phyloP scores from a whole-genome alignment of 2,888 invertebrate genomes.

The Folsomia candida region DNA sequence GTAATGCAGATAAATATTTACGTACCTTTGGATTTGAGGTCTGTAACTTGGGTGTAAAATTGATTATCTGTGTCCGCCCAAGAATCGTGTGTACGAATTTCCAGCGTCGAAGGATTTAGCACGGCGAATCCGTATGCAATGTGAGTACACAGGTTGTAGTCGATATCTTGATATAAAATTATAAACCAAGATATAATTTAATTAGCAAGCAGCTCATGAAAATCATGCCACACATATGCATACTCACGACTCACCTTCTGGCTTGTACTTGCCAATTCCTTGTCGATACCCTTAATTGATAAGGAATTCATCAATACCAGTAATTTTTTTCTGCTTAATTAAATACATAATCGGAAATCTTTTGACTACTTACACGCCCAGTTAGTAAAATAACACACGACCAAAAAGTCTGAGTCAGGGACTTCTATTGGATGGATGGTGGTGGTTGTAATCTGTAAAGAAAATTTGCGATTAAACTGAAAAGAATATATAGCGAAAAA shows the following conservation, averaged over 20 bases:
- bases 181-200: no score
- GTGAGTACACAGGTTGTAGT: conserved; percentile 82
- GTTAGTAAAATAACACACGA: conserved; percentile 88
- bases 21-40: conserved; percentile 66
- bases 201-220: no score
- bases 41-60: conserved; percentile 82
- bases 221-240: no score
- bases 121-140: conserved; percentile 90
- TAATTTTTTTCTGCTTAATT: not conserved
- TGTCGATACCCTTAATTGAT: conserved; percentile 59
- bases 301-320: conserved; percentile 11
- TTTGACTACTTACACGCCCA: conserved; percentile 85
- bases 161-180: no score
- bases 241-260: no score
- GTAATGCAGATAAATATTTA: no score
- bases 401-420: conserved; percentile 62
- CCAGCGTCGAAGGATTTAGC: conserved; percentile 13
- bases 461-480: no score
- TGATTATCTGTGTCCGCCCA: conserved; percentile 89
- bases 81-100: conserved; percentile 21
- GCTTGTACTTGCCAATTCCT: conserved; percentile 74
- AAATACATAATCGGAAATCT: conserved; percentile 20
- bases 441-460: conserved; percentile 24
- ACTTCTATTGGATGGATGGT: conserved; percentile 41
- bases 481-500: no score